Conservation (phyloP, 2,797 vertebrate species). For the Helicolenus hilgendorfi region DNA sequence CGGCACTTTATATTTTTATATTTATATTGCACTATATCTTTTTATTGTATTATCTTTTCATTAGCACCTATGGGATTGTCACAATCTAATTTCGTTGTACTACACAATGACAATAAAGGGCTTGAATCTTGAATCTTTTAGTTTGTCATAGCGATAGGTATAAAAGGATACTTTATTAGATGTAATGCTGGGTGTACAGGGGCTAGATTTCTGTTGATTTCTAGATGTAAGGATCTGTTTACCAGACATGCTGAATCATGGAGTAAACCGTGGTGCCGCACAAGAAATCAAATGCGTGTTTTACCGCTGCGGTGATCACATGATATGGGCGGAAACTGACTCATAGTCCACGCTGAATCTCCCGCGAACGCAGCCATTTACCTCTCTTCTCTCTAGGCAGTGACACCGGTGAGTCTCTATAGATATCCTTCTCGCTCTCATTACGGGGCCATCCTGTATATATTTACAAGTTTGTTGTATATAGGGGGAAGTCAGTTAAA, state of each 20-base stretch:
- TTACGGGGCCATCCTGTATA: neutral
- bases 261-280: no score
- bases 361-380: constrained; percentile 92
- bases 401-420: constrained; percentile 82
- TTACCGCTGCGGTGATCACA: constrained; percentile 81
- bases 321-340: constrained; percentile 91
- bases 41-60: no score
- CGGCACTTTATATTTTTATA: no score
- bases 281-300: neutral
- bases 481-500: neutral
- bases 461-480: constrained; percentile 4
- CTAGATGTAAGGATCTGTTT: no score
- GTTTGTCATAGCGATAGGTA: neutral
- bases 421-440: neutral
- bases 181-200: no score
- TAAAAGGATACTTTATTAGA: rapidly evolving
- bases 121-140: no score
- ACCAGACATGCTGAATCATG: constrained; percentile 37
- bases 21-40: no score
- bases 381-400: constrained; percentile 85
- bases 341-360: constrained; percentile 88
- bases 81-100: no score
- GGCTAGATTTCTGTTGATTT: rapidly evolving
- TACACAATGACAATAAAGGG: no score
- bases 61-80: no score